phyloP scores from a whole-genome alignment of 2,888 invertebrate genomes.

The Lamproptera curius region DNA sequence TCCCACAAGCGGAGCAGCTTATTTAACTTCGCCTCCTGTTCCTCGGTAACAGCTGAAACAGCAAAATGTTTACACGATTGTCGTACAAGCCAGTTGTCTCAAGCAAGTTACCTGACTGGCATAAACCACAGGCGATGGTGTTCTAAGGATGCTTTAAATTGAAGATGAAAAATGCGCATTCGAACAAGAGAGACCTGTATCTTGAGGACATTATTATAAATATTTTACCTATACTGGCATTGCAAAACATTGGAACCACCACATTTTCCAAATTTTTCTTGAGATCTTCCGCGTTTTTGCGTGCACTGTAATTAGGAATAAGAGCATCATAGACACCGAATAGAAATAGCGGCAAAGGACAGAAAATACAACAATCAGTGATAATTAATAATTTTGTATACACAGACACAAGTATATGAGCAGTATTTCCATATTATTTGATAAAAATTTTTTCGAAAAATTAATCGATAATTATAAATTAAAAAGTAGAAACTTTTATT shows the following conservation, averaged over 20 bases:
- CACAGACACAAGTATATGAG: background rate
- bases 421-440: conserved; percentile 6
- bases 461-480: conserved; percentile 22
- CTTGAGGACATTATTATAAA: conserved; percentile 75
- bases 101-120: conserved; percentile 73
- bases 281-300: conserved; percentile 96
- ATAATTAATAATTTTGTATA: conserved; percentile 9
- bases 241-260: conserved; percentile 99
- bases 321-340: conserved; percentile 74
- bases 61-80: conserved; percentile 61
- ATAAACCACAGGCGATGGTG: conserved; percentile 64
- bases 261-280: conserved; percentile 96
- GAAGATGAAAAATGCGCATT: conserved; percentile 65
- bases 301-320: conserved; percentile 87
- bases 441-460: conserved; percentile 7
- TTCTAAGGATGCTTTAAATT: conserved; percentile 60
- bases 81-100: conserved; percentile 49
- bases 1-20: conserved; percentile 98
- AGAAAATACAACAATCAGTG: conserved; percentile 25
- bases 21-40: conserved; percentile 93
- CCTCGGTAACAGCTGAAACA: conserved; percentile 87
- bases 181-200: conserved; percentile 67
- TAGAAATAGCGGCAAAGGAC: conserved; percentile 48
- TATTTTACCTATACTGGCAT: conserved; percentile 87
- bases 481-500: conserved; percentile 24